phyloP scores from a whole-genome alignment of 2,888 invertebrate species.

The Herminia tarsipennalis region DNA sequence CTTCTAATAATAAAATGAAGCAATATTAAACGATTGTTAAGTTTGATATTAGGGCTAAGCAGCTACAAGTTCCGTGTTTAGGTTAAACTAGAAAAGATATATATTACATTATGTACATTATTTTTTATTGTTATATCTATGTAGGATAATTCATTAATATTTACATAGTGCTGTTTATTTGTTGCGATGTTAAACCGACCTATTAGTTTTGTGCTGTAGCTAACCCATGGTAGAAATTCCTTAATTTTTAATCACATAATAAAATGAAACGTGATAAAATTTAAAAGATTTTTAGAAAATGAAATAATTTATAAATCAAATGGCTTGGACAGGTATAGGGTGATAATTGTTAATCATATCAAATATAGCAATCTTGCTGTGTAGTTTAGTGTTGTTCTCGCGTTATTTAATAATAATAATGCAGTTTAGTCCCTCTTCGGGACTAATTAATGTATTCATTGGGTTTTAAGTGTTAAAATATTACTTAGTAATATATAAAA shows the following conservation, averaged over 20 bases:
- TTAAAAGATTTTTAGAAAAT: slow-evolving; percentile 40
- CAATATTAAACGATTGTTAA: slow-evolving; percentile 75
- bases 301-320: slow-evolving; percentile 22
- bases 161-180: slow-evolving; percentile 34
- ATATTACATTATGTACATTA: slow-evolving; percentile 43
- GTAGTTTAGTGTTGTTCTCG: slow-evolving; percentile 29
- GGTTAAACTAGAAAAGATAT: slow-evolving; percentile 42
- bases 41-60: slow-evolving; percentile 68
- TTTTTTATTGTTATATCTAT: slow-evolving; percentile 43
- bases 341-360: slow-evolving; percentile 46
- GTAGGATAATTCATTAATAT: slow-evolving; percentile 36
- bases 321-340: slow-evolving; percentile 29
- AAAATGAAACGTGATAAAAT: slow-evolving; percentile 28
- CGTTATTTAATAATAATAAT: too few relatives aligned
- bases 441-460: too few relatives aligned
- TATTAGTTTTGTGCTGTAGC: slow-evolving; percentile 12
- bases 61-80: slow-evolving; percentile 52
- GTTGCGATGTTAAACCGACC: slow-evolving; percentile 25
- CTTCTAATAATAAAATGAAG: slow-evolving; percentile 61
- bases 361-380: slow-evolving; percentile 41
- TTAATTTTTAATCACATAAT: too few relatives aligned
- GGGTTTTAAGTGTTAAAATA: too few relatives aligned
- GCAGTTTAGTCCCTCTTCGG: too few relatives aligned
- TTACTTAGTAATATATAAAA: too few relatives aligned
- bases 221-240: too few relatives aligned